phyloP scores from a whole-genome alignment of 2,797 vertebrate genomes.

The Phaenicophaeus curvirostris region DNA sequence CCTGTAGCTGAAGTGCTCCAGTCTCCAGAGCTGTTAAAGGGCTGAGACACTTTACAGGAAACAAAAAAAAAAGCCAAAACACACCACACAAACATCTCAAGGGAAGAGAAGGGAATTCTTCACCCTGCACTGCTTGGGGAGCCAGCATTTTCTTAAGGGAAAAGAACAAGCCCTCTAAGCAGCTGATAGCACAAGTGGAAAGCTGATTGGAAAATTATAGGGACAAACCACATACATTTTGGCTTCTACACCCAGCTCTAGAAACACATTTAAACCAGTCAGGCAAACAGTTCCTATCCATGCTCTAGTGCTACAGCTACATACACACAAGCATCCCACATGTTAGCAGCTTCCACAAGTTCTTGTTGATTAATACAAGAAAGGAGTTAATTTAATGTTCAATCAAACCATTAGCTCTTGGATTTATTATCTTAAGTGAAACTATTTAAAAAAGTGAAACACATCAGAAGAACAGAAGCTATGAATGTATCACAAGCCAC shows the following conservation, averaged over 20 bases:
- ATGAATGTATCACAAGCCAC: not conserved
- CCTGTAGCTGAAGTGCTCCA: not conserved
- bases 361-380: not conserved
- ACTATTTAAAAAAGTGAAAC: not conserved
- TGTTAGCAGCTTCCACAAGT: not conserved
- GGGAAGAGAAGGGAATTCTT: not conserved
- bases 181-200: slow-evolving; percentile 9
- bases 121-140: not conserved
- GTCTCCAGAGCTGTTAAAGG: not conserved
- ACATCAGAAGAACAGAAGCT: not conserved
- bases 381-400: not conserved
- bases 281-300: not conserved
- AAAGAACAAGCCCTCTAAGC: not conserved
- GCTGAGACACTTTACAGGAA: not conserved
- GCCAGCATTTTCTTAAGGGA: not conserved
- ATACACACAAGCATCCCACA: not conserved
- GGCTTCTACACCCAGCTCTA: not conserved
- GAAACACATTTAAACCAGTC: not conserved
- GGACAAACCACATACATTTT: not conserved
- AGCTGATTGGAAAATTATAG: slow-evolving; percentile 10
- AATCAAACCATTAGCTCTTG: not conserved
- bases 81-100: not conserved
- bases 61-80: not conserved
- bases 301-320: not conserved
- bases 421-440: not conserved